phyloP scores from a whole-genome alignment of 92 coral and sea anemone genomes.

The Umimayanthus chanpuru region DNA sequence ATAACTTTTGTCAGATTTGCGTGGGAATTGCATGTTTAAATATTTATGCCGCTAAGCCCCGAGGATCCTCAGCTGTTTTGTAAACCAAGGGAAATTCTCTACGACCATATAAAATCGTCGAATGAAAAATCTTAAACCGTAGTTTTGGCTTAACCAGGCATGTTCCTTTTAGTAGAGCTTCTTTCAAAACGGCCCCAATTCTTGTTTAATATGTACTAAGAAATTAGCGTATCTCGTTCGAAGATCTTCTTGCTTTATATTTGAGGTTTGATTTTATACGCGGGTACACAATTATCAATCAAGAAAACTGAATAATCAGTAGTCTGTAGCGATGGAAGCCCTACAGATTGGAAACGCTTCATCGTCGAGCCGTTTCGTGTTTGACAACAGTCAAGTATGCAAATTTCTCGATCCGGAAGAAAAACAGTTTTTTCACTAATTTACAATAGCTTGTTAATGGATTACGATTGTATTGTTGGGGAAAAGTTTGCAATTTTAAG shows the following conservation, averaged over 20 bases:
- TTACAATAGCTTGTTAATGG: slow-evolving; percentile 41
- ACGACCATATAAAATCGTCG: neutral
- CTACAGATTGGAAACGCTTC: neutral
- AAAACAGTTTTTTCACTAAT: neutral
- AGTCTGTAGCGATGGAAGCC: neutral
- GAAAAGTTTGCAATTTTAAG: slow-evolving; percentile 19
- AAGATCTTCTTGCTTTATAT: slow-evolving; percentile 10
- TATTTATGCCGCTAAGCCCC: slow-evolving; percentile 13
- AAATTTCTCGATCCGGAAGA: slow-evolving; percentile 29
- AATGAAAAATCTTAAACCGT: neutral
- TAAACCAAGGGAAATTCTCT: slow-evolving; percentile 15
- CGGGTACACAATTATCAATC: slow-evolving; percentile 16
- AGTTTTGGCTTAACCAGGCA: neutral
- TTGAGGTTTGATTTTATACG: slow-evolving; percentile 32
- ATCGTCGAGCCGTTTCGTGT: neutral
- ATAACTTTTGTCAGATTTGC: slow-evolving; percentile 4
- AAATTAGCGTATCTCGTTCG: neutral
- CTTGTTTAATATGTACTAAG: neutral
- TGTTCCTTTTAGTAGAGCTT: neutral
- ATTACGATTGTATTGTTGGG: slow-evolving; percentile 20
- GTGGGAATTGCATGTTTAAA: slow-evolving; percentile 42
- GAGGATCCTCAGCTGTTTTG: slow-evolving; percentile 16
- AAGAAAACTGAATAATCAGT: neutral
- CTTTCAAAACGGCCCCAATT: neutral
- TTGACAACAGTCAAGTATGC: slow-evolving; percentile 18